phyloP scores from a whole-genome alignment of 2,113 vertebrate species.

The Muscicapa adusta region DNA sequence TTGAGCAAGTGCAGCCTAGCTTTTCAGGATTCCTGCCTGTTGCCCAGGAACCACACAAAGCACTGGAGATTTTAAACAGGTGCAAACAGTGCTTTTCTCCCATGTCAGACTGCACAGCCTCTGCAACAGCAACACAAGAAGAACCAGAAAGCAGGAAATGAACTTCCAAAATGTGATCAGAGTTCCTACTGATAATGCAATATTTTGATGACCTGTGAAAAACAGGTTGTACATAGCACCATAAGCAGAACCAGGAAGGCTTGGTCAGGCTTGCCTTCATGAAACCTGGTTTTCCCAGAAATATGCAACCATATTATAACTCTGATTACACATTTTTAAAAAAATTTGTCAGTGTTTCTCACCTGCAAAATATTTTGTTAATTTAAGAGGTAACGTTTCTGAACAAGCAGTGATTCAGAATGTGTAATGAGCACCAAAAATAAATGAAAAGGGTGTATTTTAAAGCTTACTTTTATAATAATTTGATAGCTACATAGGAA shows the following conservation, averaged over 20 bases:
- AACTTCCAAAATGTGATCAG: conserved; percentile 7
- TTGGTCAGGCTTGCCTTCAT: background rate
- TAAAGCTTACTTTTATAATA: background rate
- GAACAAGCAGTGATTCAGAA: background rate
- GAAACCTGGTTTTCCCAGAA: background rate
- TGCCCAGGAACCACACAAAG: conserved; percentile 74
- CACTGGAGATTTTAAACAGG: conserved; percentile 70
- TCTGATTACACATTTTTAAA: background rate
- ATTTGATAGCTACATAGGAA: background rate
- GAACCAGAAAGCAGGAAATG: conserved; percentile 20
- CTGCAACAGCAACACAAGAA: background rate
- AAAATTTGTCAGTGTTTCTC: background rate
- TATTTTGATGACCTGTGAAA: background rate
- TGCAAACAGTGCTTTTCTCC: conserved; percentile 64
- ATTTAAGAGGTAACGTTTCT: background rate
- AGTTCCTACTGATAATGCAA: background rate
- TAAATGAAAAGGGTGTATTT: background rate
- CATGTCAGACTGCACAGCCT: conserved; percentile 8
- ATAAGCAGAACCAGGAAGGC: background rate
- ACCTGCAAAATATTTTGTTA: conserved; percentile 24
- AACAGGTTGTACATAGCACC: background rate
- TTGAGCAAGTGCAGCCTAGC: conserved; percentile 71
- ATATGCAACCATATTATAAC: background rate
- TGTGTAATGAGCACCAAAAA: background rate
- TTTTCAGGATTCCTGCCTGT: conserved; percentile 73